A percentile compares a stretch with the other conserved stretches of the same genome.
Evolutionary conservation across 2,888 invertebrate genomes (phyloP).

Genomic region (Platerodrilus igneus): DNA sequence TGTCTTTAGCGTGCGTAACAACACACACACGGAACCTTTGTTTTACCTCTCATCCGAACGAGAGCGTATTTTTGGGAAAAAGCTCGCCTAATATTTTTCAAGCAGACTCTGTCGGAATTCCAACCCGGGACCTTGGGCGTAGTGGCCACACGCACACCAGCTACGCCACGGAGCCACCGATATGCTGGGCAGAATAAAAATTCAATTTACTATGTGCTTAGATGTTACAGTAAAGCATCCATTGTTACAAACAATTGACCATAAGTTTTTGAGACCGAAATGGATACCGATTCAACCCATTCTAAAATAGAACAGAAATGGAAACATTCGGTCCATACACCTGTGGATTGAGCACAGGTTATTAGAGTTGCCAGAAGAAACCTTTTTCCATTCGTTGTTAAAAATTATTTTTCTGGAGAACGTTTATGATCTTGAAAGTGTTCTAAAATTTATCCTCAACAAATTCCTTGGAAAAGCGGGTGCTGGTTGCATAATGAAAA

Average conservation of each 20-base stretch:
- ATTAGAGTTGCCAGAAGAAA: conserved; percentile 25
- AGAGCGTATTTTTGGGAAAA: too few species aligned
- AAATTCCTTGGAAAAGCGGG: too few species aligned
- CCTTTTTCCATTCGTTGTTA: conserved; percentile 21
- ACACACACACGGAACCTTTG: too few species aligned
- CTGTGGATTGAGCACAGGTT: conserved; percentile 30
- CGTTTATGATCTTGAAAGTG: conserved; percentile 21
- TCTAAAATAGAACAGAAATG: conserved; percentile 32
- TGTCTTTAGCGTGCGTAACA: too few species aligned
- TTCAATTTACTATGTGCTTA: conserved; percentile 22
- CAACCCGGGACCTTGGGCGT: too few species aligned
- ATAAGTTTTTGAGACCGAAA: conserved; percentile 23
- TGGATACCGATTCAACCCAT: conserved; percentile 31
- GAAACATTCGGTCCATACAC: conserved; percentile 32
- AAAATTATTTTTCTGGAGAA: conserved; percentile 19
- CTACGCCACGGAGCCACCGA: conserved; percentile 29
- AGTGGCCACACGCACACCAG: too few species aligned
- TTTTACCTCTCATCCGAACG: too few species aligned
- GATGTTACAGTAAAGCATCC: conserved; percentile 4
- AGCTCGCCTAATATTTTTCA: too few species aligned
- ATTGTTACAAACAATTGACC: conserved; percentile 8
- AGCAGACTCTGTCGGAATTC: too few species aligned
- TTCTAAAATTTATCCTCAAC: background rate
- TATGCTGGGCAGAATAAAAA: conserved; percentile 28
- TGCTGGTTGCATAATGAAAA: conserved; percentile 19